Conservation (phyloP, 2,888 invertebrate species). For the Nemoura dubitans region DNA sequence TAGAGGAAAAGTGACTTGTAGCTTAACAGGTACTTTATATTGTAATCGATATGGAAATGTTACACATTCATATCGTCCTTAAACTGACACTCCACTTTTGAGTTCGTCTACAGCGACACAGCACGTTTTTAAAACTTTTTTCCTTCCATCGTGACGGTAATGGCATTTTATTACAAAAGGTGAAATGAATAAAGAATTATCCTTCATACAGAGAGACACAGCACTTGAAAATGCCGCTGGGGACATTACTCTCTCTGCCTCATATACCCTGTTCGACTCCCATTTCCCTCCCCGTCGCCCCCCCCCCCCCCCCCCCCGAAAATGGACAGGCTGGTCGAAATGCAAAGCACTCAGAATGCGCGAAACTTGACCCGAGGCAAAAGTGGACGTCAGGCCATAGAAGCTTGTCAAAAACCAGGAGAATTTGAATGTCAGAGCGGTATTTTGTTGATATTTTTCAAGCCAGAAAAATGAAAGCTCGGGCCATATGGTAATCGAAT, state of each 20-base stretch:
- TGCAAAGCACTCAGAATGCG: not conserved
- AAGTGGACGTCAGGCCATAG: not conserved
- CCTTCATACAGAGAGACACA: not conserved
- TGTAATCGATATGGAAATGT: too few relatives aligned
- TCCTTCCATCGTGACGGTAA: not conserved
- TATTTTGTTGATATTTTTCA: not conserved
- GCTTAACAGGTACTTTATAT: too few relatives aligned
- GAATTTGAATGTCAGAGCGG: not conserved
- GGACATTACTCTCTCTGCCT: not conserved
- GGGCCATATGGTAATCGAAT: not conserved
- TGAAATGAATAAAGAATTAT: not conserved
- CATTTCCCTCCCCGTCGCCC: too few relatives aligned
- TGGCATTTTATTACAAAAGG: not conserved
- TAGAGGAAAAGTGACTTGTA: too few relatives aligned
- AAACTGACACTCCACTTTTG: too few relatives aligned
- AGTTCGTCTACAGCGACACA: too few relatives aligned
- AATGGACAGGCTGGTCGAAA: not conserved
- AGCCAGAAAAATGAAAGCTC: not conserved
- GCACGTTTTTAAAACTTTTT: not conserved
- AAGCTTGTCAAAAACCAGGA: not conserved
- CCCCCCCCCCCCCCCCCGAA: not conserved
- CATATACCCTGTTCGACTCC: too few relatives aligned
- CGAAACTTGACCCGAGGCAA: not conserved
- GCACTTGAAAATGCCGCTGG: not conserved
- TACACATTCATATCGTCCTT: too few relatives aligned